Percentiles rank a stretch among this genome's conserved stretches.
Conservation (phyloP, 2,113 vertebrate species). For the Colaptes auratus region DNA sequence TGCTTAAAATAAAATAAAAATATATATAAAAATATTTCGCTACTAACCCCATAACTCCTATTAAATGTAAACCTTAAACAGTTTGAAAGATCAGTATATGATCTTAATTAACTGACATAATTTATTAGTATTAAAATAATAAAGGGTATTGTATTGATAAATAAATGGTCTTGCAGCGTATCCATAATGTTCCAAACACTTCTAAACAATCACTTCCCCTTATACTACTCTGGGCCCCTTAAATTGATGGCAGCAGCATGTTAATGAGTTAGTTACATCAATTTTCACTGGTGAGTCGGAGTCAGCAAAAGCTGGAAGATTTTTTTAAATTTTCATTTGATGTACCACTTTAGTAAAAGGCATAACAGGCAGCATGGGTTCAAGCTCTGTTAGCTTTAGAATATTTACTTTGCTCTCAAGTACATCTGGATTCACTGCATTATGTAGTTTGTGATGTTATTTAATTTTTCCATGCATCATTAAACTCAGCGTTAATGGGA, state of each 20-base stretch:
- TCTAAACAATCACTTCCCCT: constrained; percentile 48
- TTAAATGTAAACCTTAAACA: constrained; percentile 81
- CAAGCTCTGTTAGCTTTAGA: constrained; percentile 56
- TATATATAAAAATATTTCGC: constrained; percentile 83
- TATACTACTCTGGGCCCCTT: constrained; percentile 44
- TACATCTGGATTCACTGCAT: constrained; percentile 61
- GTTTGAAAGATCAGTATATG: constrained; percentile 76
- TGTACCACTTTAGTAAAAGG: constrained; percentile 59
- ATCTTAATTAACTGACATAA: constrained; percentile 72
- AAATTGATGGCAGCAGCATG: constrained; percentile 55
- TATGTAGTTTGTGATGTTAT: constrained; percentile 20
- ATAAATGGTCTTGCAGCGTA: constrained; percentile 79
- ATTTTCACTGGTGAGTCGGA: constrained; percentile 47
- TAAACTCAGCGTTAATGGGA: constrained; percentile 12
- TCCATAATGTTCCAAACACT: constrained; percentile 64
- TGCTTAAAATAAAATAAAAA: constrained; percentile 80
- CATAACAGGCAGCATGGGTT: constrained; percentile 61
- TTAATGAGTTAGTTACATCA: constrained; percentile 48
- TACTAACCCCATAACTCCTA: constrained; percentile 77
- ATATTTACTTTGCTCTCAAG: constrained; percentile 60
- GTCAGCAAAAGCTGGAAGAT: constrained; percentile 29
- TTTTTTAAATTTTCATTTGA: constrained; percentile 26
- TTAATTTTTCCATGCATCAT: constrained; percentile 48
- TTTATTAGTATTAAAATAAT: constrained; percentile 70
- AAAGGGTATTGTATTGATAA: constrained; percentile 70